Evolutionary conservation across 2,888 invertebrate species (phyloP).

Genomic region (Ecliptopera silaceata): DNA sequence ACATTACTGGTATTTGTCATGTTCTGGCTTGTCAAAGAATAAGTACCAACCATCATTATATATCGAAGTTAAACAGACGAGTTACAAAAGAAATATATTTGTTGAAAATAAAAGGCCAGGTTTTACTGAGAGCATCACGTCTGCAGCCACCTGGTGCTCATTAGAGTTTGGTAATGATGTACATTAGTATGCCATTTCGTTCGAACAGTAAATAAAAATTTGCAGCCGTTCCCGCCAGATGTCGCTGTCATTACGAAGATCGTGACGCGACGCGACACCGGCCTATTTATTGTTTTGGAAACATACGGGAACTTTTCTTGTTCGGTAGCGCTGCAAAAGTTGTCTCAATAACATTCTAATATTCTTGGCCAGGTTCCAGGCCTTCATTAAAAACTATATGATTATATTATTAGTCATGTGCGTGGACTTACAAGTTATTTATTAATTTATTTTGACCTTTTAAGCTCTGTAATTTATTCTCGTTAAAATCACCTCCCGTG

Average conservation of each 20-base stretch:
- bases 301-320: constrained; percentile 3
- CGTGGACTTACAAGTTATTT: no score
- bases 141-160: constrained; percentile 19
- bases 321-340: no score
- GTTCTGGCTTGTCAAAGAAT: no score
- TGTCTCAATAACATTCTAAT: no score
- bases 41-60: no score
- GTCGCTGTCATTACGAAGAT: constrained; percentile 50
- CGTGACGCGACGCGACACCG: constrained; percentile 42
- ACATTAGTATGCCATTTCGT: constrained; percentile 49
- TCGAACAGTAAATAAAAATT: constrained; percentile 59
- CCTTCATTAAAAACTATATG: no score
- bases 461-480: neutral
- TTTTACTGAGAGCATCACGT: neutral
- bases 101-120: neutral
- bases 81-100: neutral
- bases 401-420: no score
- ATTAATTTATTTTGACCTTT: no score
- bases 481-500: neutral
- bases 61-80: no score
- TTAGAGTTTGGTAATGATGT: constrained; percentile 43
- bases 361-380: no score
- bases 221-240: constrained; percentile 56
- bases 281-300: constrained; percentile 19
- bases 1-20: no score